Base-by-base conservation (phyloP, 2,113 vertebrate genomes). In the Pachypanchax playfairii region DNA sequence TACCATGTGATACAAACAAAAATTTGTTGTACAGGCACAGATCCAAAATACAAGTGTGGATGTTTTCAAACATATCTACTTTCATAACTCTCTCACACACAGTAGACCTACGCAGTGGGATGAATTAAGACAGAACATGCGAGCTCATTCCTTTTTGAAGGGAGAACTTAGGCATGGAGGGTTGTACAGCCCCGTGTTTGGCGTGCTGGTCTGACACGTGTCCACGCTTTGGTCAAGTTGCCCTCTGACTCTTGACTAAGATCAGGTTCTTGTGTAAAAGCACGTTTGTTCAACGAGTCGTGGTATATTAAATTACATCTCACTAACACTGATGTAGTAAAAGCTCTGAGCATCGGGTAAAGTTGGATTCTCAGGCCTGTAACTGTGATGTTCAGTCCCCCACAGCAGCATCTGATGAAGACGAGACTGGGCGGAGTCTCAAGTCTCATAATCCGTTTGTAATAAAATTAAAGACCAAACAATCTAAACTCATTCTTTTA, bases 111-210 rank as follows among this genome's bases (percentile, higher is more conserved):
- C 71, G 82, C 63, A 55, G 81, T 76, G 78, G 74, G 75, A 82
- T 75, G 73, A 78, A 73, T 82, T 73, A 82, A 80, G 80, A 87
- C 81, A 77, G 65, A 75, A 79, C 85, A 87, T 87, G 86, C 88
- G 83, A 67, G 76, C 75, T 79, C 73, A 62, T 76, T 72, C 63
- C 38, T 61, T 59, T 46, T 18, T 56, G 60, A 58, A 86, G 76
- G 82, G 75, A 77, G 62, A 77, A 69, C 71, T 85, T 73, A 86
- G 84, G 86, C 83, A 86, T 74, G 73, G 70, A 87, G 74, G 38
- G 78, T 82, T 82, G 43, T 66, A 71, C 77, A 70, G 77, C 83
- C 79, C 76, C 60, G 38, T 55, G 67, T 87, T 79, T 82, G 85
- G 85, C 85, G 87, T 89, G 87, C 85, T 83, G 25, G 18, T 87